Conservation (phyloP, 2,113 vertebrate genomes). For the Barnardius zonarius region DNA sequence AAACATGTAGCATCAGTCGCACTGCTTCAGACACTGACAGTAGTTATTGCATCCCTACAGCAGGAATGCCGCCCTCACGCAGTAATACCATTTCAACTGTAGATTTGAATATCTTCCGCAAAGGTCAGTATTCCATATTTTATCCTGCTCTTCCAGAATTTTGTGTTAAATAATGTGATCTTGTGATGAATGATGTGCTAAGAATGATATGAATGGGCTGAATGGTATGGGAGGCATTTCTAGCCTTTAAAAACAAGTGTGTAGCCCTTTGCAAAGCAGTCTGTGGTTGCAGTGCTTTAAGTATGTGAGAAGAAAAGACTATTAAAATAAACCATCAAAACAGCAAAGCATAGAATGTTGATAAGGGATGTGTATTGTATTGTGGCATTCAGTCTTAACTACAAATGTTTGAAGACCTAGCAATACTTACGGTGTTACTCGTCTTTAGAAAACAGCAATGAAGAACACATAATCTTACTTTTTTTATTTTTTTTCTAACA, state of each 20-base stretch:
- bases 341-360: accelerated
- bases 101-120: slow-evolving; percentile 85
- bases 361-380: not conserved
- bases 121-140: slow-evolving; percentile 76
- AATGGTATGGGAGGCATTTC: accelerated
- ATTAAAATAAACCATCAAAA: not conserved
- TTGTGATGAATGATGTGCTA: not conserved
- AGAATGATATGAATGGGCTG: accelerated
- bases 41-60: slow-evolving; percentile 86
- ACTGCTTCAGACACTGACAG: slow-evolving; percentile 87
- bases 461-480: not conserved
- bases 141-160: not conserved
- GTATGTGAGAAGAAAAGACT: not conserved
- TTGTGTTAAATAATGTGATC: too few species aligned
- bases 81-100: slow-evolving; percentile 92
- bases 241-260: not conserved
- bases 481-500: not conserved
- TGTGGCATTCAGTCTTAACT: not conserved
- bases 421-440: not conserved
- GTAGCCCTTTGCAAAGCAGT: not conserved
- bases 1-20: slow-evolving; percentile 79
- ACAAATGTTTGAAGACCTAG: not conserved
- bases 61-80: slow-evolving; percentile 79
- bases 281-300: not conserved
- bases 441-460: not conserved